Percentiles rank a stretch among this genome's conserved stretches.
Evolutionary conservation across 2,113 vertebrate species (phyloP).

Genomic region (Garra rufa): DNA sequence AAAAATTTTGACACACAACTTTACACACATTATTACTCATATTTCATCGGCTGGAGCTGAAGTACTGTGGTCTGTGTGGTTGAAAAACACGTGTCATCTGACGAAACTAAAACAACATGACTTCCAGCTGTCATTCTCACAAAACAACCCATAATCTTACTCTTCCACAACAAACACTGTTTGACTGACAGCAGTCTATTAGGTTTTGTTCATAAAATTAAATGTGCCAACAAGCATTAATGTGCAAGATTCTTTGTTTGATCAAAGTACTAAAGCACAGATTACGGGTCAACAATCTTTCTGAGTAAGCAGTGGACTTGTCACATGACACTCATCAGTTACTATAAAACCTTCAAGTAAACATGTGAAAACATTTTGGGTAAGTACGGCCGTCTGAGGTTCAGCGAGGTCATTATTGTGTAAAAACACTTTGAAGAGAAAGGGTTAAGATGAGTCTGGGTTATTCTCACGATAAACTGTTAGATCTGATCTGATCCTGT

Average conservation of each 20-base stretch:
- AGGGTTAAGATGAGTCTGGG: not conserved
- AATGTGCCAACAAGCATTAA: not conserved
- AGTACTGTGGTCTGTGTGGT: not conserved
- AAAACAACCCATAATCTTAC: constrained; percentile 18
- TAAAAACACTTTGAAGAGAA: not conserved
- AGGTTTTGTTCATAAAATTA: not conserved
- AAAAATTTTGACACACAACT: too few species aligned
- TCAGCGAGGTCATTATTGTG: not conserved
- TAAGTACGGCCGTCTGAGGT: not conserved
- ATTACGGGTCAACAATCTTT: not conserved
- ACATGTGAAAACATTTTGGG: not conserved
- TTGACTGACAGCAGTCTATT: not conserved
- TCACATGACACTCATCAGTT: constrained; percentile 36
- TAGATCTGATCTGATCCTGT: constrained; percentile 14
- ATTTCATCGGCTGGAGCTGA: not conserved
- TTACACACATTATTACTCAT: not conserved
- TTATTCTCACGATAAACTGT: constrained; percentile 4
- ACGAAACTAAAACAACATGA: not conserved
- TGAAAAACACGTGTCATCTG: not conserved
- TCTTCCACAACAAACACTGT: constrained; percentile 1
- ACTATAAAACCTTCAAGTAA: constrained; percentile 42
- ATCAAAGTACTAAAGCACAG: constrained; percentile 17
- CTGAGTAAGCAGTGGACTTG: not conserved
- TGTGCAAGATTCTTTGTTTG: not conserved
- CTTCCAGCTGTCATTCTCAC: not conserved